Percentiles rank a stretch among this genome's conserved stretches.
Conservation (phyloP, 1,140 invertebrate species). For the Copidosoma floridanum region DNA sequence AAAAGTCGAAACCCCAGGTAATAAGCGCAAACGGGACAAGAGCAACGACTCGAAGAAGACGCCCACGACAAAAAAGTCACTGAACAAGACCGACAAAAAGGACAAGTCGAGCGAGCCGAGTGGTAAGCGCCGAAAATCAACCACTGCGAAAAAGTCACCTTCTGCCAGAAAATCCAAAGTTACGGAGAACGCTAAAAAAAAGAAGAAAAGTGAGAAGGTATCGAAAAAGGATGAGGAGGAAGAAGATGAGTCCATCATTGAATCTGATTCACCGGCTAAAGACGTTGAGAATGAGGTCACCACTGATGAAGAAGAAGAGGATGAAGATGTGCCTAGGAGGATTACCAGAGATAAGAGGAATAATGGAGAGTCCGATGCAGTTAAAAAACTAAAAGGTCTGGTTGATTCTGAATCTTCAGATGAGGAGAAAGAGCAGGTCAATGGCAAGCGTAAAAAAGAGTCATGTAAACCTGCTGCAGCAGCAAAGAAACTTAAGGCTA, state of each 20-base stretch:
- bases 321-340: neutral
- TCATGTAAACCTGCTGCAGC: neutral
- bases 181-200: neutral
- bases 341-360: conserved; percentile 18
- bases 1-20: neutral
- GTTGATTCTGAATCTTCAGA: conserved; percentile 21
- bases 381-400: conserved; percentile 7
- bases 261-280: neutral
- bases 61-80: neutral
- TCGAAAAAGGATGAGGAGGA: no score
- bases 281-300: neutral
- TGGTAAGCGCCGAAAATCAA: conserved; percentile 5
- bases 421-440: neutral
- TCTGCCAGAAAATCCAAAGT: neutral
- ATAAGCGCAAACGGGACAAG: conserved; percentile 6
- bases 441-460: conserved; percentile 2
- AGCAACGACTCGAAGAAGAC: conserved; percentile 8
- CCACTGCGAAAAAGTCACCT: conserved; percentile 2
- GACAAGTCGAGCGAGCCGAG: neutral
- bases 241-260: neutral
- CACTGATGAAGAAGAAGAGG: neutral
- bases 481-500: conserved; percentile 4
- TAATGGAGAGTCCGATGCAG: neutral
- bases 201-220: no score
- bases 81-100: neutral